A percentile compares a stretch with the other conserved stretches of the same genome.
These are phyloP conservation scores for Lepidurus apus DNA, from an alignment of 1,140 invertebrate genomes.

Conservation along the genomic window DNA sequence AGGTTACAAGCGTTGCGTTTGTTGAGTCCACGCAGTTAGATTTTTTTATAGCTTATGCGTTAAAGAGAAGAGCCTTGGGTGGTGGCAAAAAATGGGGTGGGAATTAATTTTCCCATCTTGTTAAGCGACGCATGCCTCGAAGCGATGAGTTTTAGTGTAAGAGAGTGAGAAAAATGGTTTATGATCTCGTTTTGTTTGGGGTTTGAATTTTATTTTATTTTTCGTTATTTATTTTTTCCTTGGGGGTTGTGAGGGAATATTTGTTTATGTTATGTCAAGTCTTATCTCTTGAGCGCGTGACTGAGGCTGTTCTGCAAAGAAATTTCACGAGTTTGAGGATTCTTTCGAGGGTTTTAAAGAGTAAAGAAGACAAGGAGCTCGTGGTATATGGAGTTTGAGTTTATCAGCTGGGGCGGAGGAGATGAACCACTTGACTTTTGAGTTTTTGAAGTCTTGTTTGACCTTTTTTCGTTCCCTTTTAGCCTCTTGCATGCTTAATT, in stretches of 20 bases:
- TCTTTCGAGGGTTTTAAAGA: neutral
- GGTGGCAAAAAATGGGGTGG: too few relatives aligned
- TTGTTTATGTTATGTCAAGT: neutral
- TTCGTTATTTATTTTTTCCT: neutral
- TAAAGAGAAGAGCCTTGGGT: too few relatives aligned
- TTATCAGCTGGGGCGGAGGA: neutral
- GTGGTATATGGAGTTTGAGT: neutral
- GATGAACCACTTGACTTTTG: neutral
- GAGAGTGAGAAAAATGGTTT: neutral
- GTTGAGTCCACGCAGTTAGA: too few relatives aligned
- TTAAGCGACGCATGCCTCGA: too few relatives aligned
- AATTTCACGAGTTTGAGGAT: too few relatives aligned
- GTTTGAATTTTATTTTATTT: neutral
- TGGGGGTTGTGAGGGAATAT: neutral
- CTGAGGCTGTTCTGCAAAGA: neutral
- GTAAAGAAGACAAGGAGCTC: neutral
- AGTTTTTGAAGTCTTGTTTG: neutral
- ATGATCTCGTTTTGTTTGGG: neutral
- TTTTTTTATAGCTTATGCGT: too few relatives aligned
- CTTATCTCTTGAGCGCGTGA: constrained; percentile 1
- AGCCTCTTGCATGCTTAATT: constrained; percentile 19
- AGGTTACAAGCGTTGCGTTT: neutral
- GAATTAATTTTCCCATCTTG: too few relatives aligned
- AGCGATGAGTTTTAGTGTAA: too few relatives aligned
- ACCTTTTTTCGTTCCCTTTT: constrained; percentile 1